Base-by-base conservation (phyloP, 2,888 invertebrate species). In the Drosophila kambysellisi region DNA sequence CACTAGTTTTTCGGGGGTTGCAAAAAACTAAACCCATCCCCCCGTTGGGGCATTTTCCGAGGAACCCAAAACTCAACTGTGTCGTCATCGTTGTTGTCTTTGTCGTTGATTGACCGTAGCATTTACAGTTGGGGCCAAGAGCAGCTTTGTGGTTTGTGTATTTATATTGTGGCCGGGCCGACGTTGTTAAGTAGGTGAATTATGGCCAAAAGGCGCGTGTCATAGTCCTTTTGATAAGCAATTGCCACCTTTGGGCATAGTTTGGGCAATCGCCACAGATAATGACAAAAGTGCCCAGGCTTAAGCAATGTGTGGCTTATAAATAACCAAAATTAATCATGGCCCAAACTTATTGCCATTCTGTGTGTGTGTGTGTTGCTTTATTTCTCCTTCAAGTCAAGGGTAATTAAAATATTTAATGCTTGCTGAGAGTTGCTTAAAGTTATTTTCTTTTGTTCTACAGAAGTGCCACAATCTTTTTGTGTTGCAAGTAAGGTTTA, bases 151-250 rank as follows among this genome's bases (percentile, higher is more conserved):
- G 81, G 80, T 39, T 50, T 58, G 56, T 46, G 54, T 71, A 78
- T 78, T 78, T 78, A 71, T 76, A 67, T 71, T 76, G 53, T 53
- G 75, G 76, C 50, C 51, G 46, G 41, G 25, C 46, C n/a, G 46
- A 54, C 37, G 63, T 67, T 63, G 71, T 71, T 79, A 80, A 78
- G 78, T 80, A 80, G 76, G 64, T 78, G 76, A 78, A 76, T 76
- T 76, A 78, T 76, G 72, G 41, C 39, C 35, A 15, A 32, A 51
- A 48, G 52, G 51, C 58, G 51, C 53, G 56, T 63, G 61, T 65
- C 68, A 57, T 53, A 58, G 63, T 30, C 53, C 58, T 25, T 46
- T 61, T 58, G 76, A 76, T 79, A 79, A 76, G 71, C 76, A 41
- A 48, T 68, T 50, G 58, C 54, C 74, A 63, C 81, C 81, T 68